A percentile compares a stretch with the other conserved stretches of the same genome.
Evolutionary conservation across 2,113 vertebrate genomes (phyloP).

Genomic region (Prochilodus magdalenae): DNA sequence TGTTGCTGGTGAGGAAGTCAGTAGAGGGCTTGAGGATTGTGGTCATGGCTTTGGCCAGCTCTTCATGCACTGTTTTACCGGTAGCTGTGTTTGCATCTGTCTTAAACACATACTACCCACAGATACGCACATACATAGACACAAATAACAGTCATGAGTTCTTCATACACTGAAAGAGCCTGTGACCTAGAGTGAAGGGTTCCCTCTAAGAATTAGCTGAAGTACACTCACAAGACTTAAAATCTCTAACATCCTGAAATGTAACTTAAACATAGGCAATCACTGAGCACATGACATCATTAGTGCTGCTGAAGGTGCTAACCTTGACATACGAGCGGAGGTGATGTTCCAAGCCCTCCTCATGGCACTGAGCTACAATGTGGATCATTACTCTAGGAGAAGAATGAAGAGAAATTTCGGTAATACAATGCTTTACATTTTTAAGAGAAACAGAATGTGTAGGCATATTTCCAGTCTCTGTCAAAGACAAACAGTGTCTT

Average conservation of each 20-base stretch:
- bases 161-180: not conserved
- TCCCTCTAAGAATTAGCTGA: not conserved
- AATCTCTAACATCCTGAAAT: not conserved
- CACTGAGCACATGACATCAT: not conserved
- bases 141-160: not conserved
- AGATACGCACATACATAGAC: not conserved
- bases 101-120: slow-evolving; percentile 90
- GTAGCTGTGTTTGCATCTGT: slow-evolving; percentile 86
- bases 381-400: slow-evolving; percentile 94
- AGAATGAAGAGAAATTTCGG: not conserved
- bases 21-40: slow-evolving; percentile 96
- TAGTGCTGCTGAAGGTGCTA: slow-evolving; percentile 37
- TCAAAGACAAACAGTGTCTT: too few relatives aligned
- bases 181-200: not conserved
- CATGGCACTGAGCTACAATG: slow-evolving; percentile 96
- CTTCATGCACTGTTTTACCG: slow-evolving; percentile 90
- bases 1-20: slow-evolving; percentile 98
- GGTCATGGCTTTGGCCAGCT: slow-evolving; percentile 96
- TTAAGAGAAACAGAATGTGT: not conserved
- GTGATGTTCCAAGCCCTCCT: slow-evolving; percentile 95
- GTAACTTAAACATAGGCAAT: not conserved
- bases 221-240: not conserved
- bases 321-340: slow-evolving; percentile 98
- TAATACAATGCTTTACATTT: not conserved
- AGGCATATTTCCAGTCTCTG: too few relatives aligned